phyloP scores from a whole-genome alignment of 2,888 invertebrate species.

The Drosophila falleni region DNA sequence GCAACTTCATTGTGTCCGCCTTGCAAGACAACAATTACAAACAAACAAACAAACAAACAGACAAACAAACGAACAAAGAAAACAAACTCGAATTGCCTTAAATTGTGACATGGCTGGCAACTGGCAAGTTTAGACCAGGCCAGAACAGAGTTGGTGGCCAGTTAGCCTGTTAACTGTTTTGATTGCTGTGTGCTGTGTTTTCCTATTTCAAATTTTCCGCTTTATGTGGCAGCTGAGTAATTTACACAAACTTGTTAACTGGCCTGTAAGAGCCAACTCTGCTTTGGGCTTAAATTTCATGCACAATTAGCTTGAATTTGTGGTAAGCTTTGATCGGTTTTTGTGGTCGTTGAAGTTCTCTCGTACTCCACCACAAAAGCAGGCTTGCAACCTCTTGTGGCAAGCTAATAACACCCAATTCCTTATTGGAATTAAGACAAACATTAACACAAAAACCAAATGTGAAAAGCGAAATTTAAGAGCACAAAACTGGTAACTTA shows the following conservation, averaged over 20 bases:
- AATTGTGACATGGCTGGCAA: conserved; percentile 10
- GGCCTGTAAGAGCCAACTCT: not conserved
- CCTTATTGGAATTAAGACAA: not conserved
- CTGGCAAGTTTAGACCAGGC: conserved; percentile 2
- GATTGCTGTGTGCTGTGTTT: conserved; percentile 13
- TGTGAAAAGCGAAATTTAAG: not conserved
- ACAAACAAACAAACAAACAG: conserved; percentile 8
- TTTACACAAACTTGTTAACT: conserved; percentile 50
- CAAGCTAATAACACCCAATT: conserved; percentile 23
- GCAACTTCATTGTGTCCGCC: conserved; percentile 13
- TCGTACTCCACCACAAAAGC: not conserved
- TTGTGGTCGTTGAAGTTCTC: conserved; percentile 12
- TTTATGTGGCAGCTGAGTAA: conserved; percentile 39
- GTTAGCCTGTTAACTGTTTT: conserved; percentile 15
- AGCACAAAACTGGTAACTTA: not conserved
- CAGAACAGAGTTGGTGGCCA: not conserved
- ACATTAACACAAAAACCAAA: not conserved
- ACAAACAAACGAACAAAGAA: conserved; percentile 16
- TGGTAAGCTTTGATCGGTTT: conserved; percentile 34
- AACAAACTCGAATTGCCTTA: conserved; percentile 24
- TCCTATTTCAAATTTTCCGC: conserved; percentile 14
- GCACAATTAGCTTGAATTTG: conserved; percentile 32
- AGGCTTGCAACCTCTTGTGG: conserved; percentile 28
- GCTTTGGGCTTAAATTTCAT: conserved; percentile 31
- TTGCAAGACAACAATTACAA: conserved; percentile 18